A percentile compares a stretch with the other conserved stretches of the same genome.
Conservation (phyloP, 2,113 vertebrate genomes). For the Ranitomeya imitator region DNA sequence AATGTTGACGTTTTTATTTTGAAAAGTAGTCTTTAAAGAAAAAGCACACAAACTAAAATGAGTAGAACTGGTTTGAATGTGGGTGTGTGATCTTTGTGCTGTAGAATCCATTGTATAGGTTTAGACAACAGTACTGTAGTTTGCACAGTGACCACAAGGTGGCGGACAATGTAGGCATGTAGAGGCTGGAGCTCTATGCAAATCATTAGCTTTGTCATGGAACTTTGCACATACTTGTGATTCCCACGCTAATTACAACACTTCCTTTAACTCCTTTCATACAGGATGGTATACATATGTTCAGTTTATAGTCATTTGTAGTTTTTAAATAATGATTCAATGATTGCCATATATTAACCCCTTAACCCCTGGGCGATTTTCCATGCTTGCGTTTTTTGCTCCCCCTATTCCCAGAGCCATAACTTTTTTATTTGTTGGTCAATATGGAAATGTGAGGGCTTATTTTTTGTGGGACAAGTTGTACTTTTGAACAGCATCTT, state of each 20-base stretch:
- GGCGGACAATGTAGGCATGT: slow-evolving; percentile 14
- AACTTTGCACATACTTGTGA: slow-evolving; percentile 3
- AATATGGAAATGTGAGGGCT: no score
- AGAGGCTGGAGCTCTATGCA: neutral
- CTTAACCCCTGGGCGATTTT: no score
- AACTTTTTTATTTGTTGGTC: no score
- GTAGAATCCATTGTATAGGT: neutral
- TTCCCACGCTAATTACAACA: slow-evolving; percentile 23
- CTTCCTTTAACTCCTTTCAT: neutral
- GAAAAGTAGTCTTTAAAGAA: neutral
- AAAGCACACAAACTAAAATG: no score
- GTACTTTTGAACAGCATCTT: no score
- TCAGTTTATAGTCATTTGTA: neutral
- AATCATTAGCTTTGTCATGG: neutral
- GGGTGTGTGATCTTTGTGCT: neutral
- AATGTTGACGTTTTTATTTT: neutral
- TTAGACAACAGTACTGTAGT: neutral
- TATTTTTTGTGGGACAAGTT: no score
- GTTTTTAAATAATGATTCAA: neutral
- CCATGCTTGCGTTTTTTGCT: no score
- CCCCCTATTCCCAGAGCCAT: no score
- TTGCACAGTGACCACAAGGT: slow-evolving; percentile 24
- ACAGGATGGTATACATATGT: neutral
- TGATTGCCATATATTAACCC: neutral
- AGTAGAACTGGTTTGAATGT: neutral